These are phyloP conservation scores for Drosophila azteca DNA, from an alignment of 1,140 invertebrate species.

Conservation along the genomic window DNA sequence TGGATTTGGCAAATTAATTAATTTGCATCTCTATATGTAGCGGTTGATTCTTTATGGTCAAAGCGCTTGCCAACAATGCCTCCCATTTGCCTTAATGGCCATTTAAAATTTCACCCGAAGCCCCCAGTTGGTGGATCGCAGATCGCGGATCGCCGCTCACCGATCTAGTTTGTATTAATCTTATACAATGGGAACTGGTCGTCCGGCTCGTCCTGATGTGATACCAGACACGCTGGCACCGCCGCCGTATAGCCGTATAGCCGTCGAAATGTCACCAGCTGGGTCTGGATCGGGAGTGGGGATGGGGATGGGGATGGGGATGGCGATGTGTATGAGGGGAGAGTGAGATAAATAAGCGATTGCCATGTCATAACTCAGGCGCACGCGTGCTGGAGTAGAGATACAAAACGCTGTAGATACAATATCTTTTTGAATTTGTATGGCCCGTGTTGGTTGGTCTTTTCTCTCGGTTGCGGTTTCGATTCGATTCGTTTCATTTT, in stretches of 20 bases:
- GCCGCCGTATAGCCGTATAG: too few relatives aligned
- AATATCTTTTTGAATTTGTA: conserved; percentile 64
- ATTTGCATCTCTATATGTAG: conserved; percentile 76
- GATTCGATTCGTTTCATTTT: conserved; percentile 27
- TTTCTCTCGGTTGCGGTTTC: conserved; percentile 26
- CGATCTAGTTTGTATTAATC: conserved; percentile 65
- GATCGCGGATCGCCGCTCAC: not conserved
- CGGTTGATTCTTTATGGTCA: conserved; percentile 57
- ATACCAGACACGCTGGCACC: conserved; percentile 74
- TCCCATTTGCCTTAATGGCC: conserved; percentile 67
- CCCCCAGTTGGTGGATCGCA: not conserved
- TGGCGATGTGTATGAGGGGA: not conserved
- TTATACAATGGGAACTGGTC: conserved; percentile 55
- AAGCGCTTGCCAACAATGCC: conserved; percentile 64
- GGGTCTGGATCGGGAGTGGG: not conserved
- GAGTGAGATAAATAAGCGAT: conserved; percentile 37
- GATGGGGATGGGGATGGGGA: not conserved
- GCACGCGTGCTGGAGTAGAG: conserved; percentile 63
- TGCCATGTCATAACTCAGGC: conserved; percentile 69
- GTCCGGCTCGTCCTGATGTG: conserved; percentile 47
- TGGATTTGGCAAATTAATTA: conserved; percentile 57
- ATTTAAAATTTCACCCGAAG: conserved; percentile 77
- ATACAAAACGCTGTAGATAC: conserved; percentile 49
- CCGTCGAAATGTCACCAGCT: conserved; percentile 51
- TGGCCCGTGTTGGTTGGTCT: conserved; percentile 44